These are phyloP conservation scores for Mirza zaza DNA, from an alignment of 2,113 vertebrate species.

Conservation along the genomic window DNA sequence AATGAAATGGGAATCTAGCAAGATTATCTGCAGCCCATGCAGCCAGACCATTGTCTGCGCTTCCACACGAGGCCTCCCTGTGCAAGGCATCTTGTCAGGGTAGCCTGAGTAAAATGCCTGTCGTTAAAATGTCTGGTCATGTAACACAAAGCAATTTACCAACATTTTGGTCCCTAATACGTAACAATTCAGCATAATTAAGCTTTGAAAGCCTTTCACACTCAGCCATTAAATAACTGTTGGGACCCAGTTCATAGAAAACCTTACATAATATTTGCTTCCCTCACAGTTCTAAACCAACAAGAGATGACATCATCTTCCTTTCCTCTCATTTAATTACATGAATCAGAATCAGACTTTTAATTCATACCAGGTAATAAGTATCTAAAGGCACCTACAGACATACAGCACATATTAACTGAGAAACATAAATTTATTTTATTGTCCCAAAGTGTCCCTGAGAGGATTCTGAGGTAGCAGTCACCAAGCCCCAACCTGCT, in stretches of 20 bases:
- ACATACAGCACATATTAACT: not conserved
- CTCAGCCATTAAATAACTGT: not conserved
- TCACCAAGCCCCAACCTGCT: not conserved
- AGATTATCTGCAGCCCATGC: not conserved
- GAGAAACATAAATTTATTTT: not conserved
- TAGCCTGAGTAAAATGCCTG: not conserved
- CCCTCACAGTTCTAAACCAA: slow-evolving; percentile 25
- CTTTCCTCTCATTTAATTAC: slow-evolving; percentile 45
- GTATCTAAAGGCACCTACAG: not conserved
- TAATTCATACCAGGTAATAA: slow-evolving; percentile 24
- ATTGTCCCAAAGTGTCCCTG: not conserved
- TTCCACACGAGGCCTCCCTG: accelerated
- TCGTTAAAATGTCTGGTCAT: not conserved
- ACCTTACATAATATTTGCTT: slow-evolving; percentile 24
- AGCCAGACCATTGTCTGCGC: not conserved
- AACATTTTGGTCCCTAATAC: not conserved
- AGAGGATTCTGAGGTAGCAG: not conserved
- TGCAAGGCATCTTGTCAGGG: no score
- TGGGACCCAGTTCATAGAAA: slow-evolving; percentile 40
- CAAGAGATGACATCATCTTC: slow-evolving; percentile 33
- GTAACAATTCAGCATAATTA: not conserved
- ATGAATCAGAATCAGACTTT: slow-evolving; percentile 51
- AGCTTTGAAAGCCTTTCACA: not conserved
- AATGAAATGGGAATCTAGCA: not conserved
- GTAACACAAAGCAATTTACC: not conserved